Base-by-base conservation (phyloP, 2,113 vertebrate genomes). In the Hippoglossus stenolepis region DNA sequence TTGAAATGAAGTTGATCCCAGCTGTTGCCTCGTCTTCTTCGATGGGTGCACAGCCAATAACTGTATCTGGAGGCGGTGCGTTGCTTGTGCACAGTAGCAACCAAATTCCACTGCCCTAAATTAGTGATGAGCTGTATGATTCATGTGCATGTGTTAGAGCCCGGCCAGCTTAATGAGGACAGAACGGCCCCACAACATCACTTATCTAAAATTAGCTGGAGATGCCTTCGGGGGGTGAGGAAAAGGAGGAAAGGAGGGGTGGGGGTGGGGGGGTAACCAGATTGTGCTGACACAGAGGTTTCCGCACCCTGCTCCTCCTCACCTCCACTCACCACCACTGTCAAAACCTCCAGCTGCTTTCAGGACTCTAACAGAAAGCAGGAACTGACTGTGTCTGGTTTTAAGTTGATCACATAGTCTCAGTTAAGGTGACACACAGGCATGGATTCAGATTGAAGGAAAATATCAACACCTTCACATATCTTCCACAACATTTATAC, bases 201-300 rank as follows among this genome's bases (percentile, higher is more conserved):
- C 75, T 87, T 86, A 84, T 73, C 87, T 90, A 91, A 90, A 89
- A 88, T 90, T 89, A 89, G 78, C 87, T 28, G 26, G 65, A 70
- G 84, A 86, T 70, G 82, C 71, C 84, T 80, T 17, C 17, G 0
- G 3, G 18, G 62, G 35, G 17, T 2, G 2, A 21, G 40, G 12
- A 43, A 43, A 43, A 13, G 11, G 12, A 38, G 35, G 35, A 38
- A 31, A 9, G 35, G 40, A 12, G 40, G 40, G 40, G 40, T 11
- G n/a, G n/a, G n/a, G n/a, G n/a, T n/a, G 7, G 40, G 40, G 40
- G 12, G 70, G 57, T n/a, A 68, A 31, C 17, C 45, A 62, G 45
- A 75, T 79, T 68, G 49, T 79, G 85, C 82, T 90, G 87, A 89
- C 8, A 76, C 56, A 61, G 80, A 85, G 61, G 40, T 87, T 89